A percentile compares a stretch with the other conserved stretches of the same genome.
These are phyloP conservation scores for Leptodactylus fallax DNA, from an alignment of 2,797 vertebrate genomes.

Conservation along the genomic window DNA sequence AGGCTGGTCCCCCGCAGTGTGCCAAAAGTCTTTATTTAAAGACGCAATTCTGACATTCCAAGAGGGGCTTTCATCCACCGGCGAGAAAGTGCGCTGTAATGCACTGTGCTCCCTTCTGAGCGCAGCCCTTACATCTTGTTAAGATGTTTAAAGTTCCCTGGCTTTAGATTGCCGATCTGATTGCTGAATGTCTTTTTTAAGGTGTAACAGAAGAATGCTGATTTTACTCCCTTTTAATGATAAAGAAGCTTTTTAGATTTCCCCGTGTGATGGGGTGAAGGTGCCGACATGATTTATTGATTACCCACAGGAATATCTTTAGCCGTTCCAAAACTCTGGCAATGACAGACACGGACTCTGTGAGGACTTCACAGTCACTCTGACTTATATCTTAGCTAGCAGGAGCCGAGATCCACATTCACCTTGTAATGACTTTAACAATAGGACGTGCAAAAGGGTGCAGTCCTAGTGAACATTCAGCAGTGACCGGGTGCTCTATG, in stretches of 20 bases:
- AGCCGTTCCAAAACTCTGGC: conserved; percentile 75
- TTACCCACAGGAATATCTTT: conserved; percentile 75
- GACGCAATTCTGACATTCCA: conserved; percentile 57
- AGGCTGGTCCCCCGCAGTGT: conserved; percentile 55
- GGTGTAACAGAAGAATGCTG: conserved; percentile 72
- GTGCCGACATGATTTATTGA: conserved; percentile 79
- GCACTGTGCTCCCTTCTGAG: conserved; percentile 69
- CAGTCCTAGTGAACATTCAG: too few relatives aligned
- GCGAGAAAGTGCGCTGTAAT: conserved; percentile 66
- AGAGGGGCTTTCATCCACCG: conserved; percentile 68
- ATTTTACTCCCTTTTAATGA: conserved; percentile 69
- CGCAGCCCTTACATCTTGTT: conserved; percentile 77
- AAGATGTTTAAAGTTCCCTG: conserved; percentile 75
- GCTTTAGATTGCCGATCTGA: conserved; percentile 75
- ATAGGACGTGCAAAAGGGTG: background rate
- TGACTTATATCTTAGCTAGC: conserved; percentile 66
- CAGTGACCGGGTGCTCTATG: too few relatives aligned
- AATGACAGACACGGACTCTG: conserved; percentile 74
- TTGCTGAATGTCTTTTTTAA: conserved; percentile 75
- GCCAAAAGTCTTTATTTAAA: conserved; percentile 60
- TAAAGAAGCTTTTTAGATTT: conserved; percentile 69
- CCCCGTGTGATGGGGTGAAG: conserved; percentile 70
- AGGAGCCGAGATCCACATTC: conserved; percentile 42
- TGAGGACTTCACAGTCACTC: conserved; percentile 70
- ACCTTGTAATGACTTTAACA: conserved; percentile 14